Conservation (phyloP, 1,140 invertebrate genomes). For the Coenobita brevimanus region DNA sequence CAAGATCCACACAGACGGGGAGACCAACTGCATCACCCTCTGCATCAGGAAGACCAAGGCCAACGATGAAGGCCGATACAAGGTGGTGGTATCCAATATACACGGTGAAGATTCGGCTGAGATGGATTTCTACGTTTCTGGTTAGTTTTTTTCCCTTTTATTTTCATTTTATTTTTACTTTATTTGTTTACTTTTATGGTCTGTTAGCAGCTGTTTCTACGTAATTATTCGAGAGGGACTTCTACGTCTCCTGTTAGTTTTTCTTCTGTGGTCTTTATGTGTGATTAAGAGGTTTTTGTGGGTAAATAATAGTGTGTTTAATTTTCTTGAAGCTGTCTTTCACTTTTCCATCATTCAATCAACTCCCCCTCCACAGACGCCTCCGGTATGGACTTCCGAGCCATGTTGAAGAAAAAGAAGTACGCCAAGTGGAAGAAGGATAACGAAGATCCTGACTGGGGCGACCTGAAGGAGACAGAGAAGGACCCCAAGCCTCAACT, state of each 20-base stretch:
- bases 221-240: background rate
- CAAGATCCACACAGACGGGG: conserved; percentile 92
- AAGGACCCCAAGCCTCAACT: conserved; percentile 84
- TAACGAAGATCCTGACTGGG: conserved; percentile 92
- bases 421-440: conserved; percentile 95
- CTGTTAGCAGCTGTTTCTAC: background rate
- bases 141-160: conserved; percentile 75
- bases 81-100: conserved; percentile 91
- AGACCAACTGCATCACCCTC: conserved; percentile 90
- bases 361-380: conserved; percentile 80
- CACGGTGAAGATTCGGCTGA: conserved; percentile 96
- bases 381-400: conserved; percentile 98
- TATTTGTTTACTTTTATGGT: background rate
- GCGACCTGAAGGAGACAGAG: conserved; percentile 93
- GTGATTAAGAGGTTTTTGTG: no score
- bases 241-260: background rate
- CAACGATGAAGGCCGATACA: conserved; percentile 98
- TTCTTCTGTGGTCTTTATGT: no score
- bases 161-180: background rate
- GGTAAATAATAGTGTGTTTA: no score
- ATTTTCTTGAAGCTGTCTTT: no score
- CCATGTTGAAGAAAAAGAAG: conserved; percentile 97
- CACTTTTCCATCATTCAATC: background rate
- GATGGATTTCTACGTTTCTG: conserved; percentile 96
- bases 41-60: conserved; percentile 97